These are phyloP conservation scores for Drosophila subobscura DNA, from an alignment of 1,140 invertebrate genomes.

Conservation along the genomic window DNA sequence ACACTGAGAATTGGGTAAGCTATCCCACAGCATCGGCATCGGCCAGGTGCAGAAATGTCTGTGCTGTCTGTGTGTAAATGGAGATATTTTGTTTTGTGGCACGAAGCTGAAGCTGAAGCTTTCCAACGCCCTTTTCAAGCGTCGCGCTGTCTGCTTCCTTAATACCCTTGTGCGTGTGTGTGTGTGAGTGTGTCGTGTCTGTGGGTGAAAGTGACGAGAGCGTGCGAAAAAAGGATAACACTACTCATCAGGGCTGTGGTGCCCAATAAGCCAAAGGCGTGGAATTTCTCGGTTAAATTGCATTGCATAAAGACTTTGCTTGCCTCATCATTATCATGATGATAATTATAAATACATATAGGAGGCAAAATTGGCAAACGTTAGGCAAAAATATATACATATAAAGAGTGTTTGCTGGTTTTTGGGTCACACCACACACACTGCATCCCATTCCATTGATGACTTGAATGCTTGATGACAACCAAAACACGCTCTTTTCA, in stretches of 20 bases:
- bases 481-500: constrained; percentile 51
- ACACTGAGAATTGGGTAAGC: constrained; percentile 46
- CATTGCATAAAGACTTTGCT: constrained; percentile 61
- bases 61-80: no score
- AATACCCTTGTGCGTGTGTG: constrained; percentile 27
- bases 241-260: constrained; percentile 21
- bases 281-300: no score
- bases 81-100: no score
- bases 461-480: constrained; percentile 21
- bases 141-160: constrained; percentile 73
- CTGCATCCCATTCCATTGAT: constrained; percentile 28
- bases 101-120: constrained; percentile 4
- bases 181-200: constrained; percentile 26
- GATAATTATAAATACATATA: constrained; percentile 42
- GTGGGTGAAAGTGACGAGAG: constrained; percentile 70
- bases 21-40: constrained; percentile 20
- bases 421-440: neutral
- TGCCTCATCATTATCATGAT: constrained; percentile 31
- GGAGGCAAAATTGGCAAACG: constrained; percentile 22
- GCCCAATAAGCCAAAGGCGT: no score
- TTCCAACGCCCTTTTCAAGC: constrained; percentile 74
- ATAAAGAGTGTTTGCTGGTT: constrained; percentile 1
- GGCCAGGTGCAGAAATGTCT: constrained; percentile 2
- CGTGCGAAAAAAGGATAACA: constrained; percentile 64
- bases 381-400: neutral